Evolutionary conservation across 1,140 invertebrate species (phyloP).

Genomic region (Catajapyx aquilonaris): DNA sequence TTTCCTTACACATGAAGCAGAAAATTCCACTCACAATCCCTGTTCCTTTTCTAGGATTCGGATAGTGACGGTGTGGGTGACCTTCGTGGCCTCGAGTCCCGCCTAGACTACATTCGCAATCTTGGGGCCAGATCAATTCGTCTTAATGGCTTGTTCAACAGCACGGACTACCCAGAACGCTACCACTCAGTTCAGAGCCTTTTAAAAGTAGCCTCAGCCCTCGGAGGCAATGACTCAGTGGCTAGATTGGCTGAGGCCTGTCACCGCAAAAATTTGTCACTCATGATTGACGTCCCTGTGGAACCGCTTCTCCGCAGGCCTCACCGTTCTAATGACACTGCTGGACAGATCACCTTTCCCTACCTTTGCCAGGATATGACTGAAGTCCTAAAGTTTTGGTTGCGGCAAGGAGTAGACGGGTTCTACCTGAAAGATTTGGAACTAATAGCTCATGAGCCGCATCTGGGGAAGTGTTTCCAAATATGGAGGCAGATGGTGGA

Average conservation of each 20-base stretch:
- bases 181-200: conserved; percentile 39
- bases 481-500: conserved; percentile 39
- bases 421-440: conserved; percentile 55
- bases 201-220: conserved; percentile 30
- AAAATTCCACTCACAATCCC: conserved; percentile 1
- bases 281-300: conserved; percentile 54
- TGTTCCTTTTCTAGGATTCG: conserved; percentile 32
- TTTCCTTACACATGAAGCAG: not conserved
- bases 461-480: conserved; percentile 27
- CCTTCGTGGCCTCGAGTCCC: conserved; percentile 38
- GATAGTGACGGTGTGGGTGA: conserved; percentile 49
- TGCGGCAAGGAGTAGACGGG: conserved; percentile 42
- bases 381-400: conserved; percentile 39
- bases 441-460: conserved; percentile 22
- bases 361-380: no score
- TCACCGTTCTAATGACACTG: conserved; percentile 6
- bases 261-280: conserved; percentile 39
- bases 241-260: conserved; percentile 30
- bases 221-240: conserved; percentile 44
- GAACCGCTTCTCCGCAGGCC: conserved; percentile 29
- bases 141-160: conserved; percentile 49
- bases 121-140: conserved; percentile 41
- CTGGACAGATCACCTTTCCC: conserved; percentile 7
- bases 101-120: conserved; percentile 40
- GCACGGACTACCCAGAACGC: conserved; percentile 42